A percentile compares a stretch with the other conserved stretches of the same genome.
Conservation (phyloP, 2,888 invertebrate species). For the Chymomyza caudatula region DNA sequence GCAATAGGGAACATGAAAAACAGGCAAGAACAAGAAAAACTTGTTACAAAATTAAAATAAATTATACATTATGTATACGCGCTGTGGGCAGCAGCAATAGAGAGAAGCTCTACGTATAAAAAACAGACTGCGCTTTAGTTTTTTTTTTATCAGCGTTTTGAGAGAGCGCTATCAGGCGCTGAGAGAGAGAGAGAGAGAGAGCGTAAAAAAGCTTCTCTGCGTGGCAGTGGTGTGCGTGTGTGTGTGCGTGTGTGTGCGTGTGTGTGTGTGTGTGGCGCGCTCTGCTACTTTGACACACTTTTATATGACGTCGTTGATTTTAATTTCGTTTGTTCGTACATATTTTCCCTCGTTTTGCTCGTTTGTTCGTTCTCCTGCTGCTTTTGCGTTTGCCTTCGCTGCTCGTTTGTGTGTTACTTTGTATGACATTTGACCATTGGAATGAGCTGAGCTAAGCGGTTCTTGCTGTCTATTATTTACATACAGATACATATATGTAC, state of each 20-base stretch:
- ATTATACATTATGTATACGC: conserved; percentile 61
- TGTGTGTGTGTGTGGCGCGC: conserved; percentile 26
- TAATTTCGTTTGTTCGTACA: conserved; percentile 55
- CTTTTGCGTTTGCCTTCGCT: neutral
- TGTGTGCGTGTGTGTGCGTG: conserved; percentile 21
- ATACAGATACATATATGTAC: neutral
- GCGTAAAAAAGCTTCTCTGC: conserved; percentile 52
- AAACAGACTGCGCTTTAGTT: conserved; percentile 24
- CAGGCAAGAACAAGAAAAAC: conserved; percentile 60
- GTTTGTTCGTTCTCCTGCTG: conserved; percentile 4
- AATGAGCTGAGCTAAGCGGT: conserved; percentile 23
- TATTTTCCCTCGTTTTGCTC: neutral
- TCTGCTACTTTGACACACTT: conserved; percentile 74
- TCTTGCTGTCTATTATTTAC: neutral
- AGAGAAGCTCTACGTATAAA: neutral
- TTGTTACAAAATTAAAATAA: conserved; percentile 58
- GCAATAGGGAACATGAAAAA: neutral
- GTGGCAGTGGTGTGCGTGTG: conserved; percentile 16
- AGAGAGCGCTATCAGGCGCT: conserved; percentile 15
- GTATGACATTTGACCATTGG: conserved; percentile 66
- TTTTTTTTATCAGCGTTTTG: conserved; percentile 47
- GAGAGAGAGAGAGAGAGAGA: conserved; percentile 3
- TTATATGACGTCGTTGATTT: conserved; percentile 74
- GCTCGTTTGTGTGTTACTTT: conserved; percentile 7
- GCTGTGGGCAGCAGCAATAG: conserved; percentile 35